Conservation (phyloP, 2,888 invertebrate species). For the Hydrotaea cyrtoneurina region DNA sequence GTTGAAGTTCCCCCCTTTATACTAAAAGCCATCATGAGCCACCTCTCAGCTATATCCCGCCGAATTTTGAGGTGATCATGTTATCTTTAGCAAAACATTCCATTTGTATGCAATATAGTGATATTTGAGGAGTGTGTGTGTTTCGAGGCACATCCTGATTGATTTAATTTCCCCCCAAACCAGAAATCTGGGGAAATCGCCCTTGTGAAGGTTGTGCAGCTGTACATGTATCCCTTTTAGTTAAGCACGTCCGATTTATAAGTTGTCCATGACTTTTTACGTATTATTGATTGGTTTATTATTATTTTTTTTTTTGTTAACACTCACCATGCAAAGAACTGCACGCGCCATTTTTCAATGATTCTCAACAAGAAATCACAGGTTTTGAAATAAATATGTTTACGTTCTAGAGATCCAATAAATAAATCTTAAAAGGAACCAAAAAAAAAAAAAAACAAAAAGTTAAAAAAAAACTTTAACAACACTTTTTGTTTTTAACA, state of each 20-base stretch:
- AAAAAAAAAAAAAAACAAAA: conserved; percentile 69
- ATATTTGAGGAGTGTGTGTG: too few relatives aligned
- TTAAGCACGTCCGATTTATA: neutral
- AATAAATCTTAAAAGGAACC: conserved; percentile 70
- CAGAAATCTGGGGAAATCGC: too few relatives aligned
- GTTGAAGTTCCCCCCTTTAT: too few relatives aligned
- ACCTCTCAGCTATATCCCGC: too few relatives aligned
- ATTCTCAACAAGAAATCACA: conserved; percentile 71
- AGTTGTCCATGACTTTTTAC: neutral
- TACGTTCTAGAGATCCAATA: conserved; percentile 71
- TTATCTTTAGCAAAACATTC: too few relatives aligned
- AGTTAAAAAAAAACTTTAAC: conserved; percentile 67
- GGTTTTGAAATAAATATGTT: conserved; percentile 73
- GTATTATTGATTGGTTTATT: neutral
- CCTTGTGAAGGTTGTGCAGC: too few relatives aligned
- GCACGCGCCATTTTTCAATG: conserved; percentile 79
- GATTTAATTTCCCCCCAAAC: too few relatives aligned
- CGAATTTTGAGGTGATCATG: too few relatives aligned
- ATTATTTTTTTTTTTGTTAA: conserved; percentile 22
- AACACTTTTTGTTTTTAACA: conserved; percentile 13
- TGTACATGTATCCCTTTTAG: neutral
- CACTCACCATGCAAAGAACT: conserved; percentile 81
- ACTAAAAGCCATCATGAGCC: too few relatives aligned
- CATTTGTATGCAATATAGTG: too few relatives aligned
- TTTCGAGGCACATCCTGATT: too few relatives aligned